phyloP scores from a whole-genome alignment of 2,113 vertebrate species.

The Seriola dumerili region DNA sequence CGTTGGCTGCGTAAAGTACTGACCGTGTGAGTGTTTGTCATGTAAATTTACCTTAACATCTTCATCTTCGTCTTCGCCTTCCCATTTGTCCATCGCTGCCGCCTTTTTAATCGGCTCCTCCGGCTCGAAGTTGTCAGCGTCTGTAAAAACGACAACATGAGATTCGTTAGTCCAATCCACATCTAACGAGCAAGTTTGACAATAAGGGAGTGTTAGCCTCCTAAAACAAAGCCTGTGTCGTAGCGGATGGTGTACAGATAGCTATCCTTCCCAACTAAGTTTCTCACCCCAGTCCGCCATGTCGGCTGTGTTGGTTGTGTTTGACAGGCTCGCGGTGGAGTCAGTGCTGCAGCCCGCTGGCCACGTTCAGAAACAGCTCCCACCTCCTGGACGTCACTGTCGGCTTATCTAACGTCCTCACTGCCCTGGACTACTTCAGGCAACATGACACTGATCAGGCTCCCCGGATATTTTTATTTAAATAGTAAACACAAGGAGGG shows the following conservation, averaged over 20 bases:
- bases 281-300: constrained; percentile 93
- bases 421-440: background rate
- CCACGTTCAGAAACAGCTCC: constrained; percentile 52
- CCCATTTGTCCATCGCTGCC: constrained; percentile 88
- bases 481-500: background rate
- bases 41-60: constrained; percentile 89
- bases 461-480: background rate
- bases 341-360: constrained; percentile 61
- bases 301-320: constrained; percentile 81
- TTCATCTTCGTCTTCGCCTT: constrained; percentile 94
- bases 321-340: constrained; percentile 69
- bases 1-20: background rate
- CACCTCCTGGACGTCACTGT: constrained; percentile 61
- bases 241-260: constrained; percentile 1
- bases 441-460: background rate
- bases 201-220: background rate
- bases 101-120: constrained; percentile 83
- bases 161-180: constrained; percentile 57
- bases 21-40: background rate
- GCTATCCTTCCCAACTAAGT: constrained; percentile 62
- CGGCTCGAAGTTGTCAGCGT: constrained; percentile 90
- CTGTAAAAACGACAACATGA: constrained; percentile 80
- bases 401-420: constrained; percentile 12
- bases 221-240: constrained; percentile 3
- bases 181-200: constrained; percentile 9